Percentiles rank a stretch among this genome's conserved stretches.
phyloP scores from a whole-genome alignment of 2,888 invertebrate genomes.

The Campoplex capitator region DNA sequence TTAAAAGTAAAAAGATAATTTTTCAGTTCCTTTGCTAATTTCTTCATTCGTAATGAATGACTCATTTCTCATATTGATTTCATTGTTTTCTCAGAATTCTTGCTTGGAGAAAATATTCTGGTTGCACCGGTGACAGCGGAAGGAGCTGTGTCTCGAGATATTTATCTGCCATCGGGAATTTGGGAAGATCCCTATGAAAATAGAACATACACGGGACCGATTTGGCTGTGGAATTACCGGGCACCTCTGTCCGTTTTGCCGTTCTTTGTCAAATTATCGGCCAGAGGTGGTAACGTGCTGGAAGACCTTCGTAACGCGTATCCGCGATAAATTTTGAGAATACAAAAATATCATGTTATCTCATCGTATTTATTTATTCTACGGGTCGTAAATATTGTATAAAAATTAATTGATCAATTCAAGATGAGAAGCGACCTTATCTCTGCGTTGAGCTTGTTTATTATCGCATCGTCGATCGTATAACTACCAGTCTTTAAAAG shows the following conservation, averaged over 20 bases:
- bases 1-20: background rate
- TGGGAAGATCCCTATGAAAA: conserved; percentile 88
- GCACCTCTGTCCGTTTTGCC: conserved; percentile 90
- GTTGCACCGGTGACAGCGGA: conserved; percentile 91
- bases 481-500: conserved; percentile 85
- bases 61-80: background rate
- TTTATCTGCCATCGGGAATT: conserved; percentile 91
- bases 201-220: conserved; percentile 86
- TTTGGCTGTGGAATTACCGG: conserved; percentile 87
- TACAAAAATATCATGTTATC: background rate
- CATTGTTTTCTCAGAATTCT: conserved; percentile 87
- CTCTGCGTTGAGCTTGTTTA: conserved; percentile 86
- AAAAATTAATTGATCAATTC: conserved; percentile 51
- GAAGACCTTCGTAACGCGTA: background rate
- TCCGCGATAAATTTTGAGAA: background rate
- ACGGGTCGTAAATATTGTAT: background rate
- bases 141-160: conserved; percentile 87
- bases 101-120: conserved; percentile 91
- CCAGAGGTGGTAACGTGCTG: conserved; percentile 38
- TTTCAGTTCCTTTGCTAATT: background rate
- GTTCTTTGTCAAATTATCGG: conserved; percentile 86
- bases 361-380: conserved; percentile 8
- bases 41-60: no score
- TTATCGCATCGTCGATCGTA: conserved; percentile 84
- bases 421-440: conserved; percentile 86